Percentiles rank a stretch among this genome's conserved stretches.
Evolutionary conservation across 1,140 invertebrate species (phyloP).

Genomic region (Eueides isabella): DNA sequence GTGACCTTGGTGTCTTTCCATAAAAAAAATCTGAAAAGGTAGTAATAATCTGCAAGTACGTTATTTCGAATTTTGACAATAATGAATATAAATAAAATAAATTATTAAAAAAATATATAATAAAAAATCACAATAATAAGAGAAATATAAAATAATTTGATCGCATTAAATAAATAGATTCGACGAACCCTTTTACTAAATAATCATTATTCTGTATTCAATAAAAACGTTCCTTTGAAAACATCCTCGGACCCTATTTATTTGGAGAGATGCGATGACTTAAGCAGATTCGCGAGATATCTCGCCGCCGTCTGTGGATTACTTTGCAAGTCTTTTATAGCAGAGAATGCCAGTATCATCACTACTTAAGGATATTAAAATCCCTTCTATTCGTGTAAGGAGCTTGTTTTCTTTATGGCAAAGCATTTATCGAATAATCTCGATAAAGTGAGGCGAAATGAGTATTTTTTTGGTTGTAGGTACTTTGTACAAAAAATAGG

Average conservation of each 20-base stretch:
- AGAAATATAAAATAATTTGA: background rate
- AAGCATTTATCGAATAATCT: constrained; percentile 68
- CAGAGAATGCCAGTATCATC: constrained; percentile 76
- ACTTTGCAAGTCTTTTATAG: constrained; percentile 81
- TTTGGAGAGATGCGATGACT: constrained; percentile 78
- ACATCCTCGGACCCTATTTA: constrained; percentile 72
- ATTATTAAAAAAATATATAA: too few species aligned
- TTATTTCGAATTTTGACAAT: too few species aligned
- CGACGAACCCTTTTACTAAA: constrained; percentile 27
- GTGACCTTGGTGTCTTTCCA: too few species aligned
- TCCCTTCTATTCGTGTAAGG: constrained; percentile 77
- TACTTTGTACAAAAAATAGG: background rate
- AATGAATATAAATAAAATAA: too few species aligned
- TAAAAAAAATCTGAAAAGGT: too few species aligned
- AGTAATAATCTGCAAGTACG: too few species aligned
- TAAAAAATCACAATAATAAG: background rate
- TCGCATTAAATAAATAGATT: constrained; percentile 39
- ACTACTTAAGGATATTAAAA: constrained; percentile 82
- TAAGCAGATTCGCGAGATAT: constrained; percentile 76
- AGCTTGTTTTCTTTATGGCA: constrained; percentile 77
- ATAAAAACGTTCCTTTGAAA: constrained; percentile 62
- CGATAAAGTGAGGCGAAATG: constrained; percentile 46
- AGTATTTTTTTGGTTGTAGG: background rate
- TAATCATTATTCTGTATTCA: constrained; percentile 42
- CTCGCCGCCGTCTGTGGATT: constrained; percentile 74